Evolutionary conservation across 2,888 invertebrate genomes (phyloP), one percentile per base, ranked within the genome.

Genomic region (Drosophila hamatofila): DNA sequence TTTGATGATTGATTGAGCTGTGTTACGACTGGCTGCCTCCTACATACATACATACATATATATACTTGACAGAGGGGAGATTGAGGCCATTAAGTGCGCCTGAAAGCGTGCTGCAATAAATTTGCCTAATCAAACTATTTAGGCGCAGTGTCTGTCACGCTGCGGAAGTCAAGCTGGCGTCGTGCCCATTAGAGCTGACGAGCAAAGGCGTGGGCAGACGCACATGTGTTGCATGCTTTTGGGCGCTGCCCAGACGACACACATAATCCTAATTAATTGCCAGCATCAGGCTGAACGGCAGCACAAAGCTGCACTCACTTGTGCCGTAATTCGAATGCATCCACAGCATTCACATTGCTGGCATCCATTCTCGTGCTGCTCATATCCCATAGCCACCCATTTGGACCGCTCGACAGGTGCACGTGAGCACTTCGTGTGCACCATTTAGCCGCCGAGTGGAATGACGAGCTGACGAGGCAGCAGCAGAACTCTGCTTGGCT

Each of bases 181-280:
- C 55, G 67, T 49, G 16, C 48, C 73, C 65, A 70, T 67, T 73
- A 68, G 71, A 55, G 55, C 16, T 30, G 62, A 61, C 35, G 60
- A 44, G 56, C 25, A 8, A 14, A 16, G 18, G 35, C 54, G 55
- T 46, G 23, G 18, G 44, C 21, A 14, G 16, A 35, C 71, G 68
- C 80, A 88, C 80, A 88, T 73, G 75, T 67, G 67, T 72, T 86
- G 84, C 84, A 79, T 68, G 77, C 88, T 87, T 75, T 81, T 86
- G 78, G 86, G 72, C 35, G 35, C 35, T 74, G 73, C 72, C 75
- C 84, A 84, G 83, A 69, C 65, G 55, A 80, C 88, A 88, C 80
- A 82, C 88, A 88, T 89, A 88, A 89, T 89, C 85, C 83, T 85
- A 89, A 89, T 90, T 89, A 88, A 89, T 89, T 88, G 90, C 85